Evolutionary conservation across 2,888 invertebrate species (phyloP).

Genomic region (Phorcus lineatus): DNA sequence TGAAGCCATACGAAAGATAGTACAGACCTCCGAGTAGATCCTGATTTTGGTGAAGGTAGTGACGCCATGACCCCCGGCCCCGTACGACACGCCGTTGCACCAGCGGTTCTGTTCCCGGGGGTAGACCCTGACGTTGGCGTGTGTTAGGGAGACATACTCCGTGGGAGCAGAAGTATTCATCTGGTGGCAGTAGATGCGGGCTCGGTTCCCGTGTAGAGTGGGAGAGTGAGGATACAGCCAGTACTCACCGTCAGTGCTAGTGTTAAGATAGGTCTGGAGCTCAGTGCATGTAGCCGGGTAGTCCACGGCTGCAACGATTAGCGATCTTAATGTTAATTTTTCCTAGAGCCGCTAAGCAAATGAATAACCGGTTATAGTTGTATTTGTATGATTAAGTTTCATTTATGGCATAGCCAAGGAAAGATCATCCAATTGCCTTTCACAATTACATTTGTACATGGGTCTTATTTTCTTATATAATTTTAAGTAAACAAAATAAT

Average conservation of each 20-base stretch:
- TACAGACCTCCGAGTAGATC: background rate
- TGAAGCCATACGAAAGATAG: background rate
- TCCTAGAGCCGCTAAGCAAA: too few species aligned
- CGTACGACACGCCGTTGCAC: background rate
- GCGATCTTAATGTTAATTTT: too few species aligned
- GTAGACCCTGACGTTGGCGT: background rate
- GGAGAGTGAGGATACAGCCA: conserved; percentile 9
- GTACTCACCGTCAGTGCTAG: conserved; percentile 19
- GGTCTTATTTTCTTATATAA: too few species aligned
- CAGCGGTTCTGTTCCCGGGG: conserved; percentile 8
- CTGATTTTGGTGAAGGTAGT: background rate
- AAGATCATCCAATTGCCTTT: too few species aligned
- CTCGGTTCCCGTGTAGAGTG: background rate
- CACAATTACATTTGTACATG: too few species aligned
- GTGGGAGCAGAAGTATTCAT: background rate
- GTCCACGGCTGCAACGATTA: background rate
- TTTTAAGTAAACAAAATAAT: too few species aligned
- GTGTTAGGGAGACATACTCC: background rate
- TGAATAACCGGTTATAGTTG: too few species aligned
- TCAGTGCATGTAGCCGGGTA: background rate
- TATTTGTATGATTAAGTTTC: too few species aligned
- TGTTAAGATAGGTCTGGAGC: background rate
- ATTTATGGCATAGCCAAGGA: too few species aligned
- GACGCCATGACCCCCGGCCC: background rate
- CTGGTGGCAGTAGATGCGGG: conserved; percentile 1